Evolutionary conservation across 2,888 invertebrate species (phyloP).

Genomic region (Axea sp.): DNA sequence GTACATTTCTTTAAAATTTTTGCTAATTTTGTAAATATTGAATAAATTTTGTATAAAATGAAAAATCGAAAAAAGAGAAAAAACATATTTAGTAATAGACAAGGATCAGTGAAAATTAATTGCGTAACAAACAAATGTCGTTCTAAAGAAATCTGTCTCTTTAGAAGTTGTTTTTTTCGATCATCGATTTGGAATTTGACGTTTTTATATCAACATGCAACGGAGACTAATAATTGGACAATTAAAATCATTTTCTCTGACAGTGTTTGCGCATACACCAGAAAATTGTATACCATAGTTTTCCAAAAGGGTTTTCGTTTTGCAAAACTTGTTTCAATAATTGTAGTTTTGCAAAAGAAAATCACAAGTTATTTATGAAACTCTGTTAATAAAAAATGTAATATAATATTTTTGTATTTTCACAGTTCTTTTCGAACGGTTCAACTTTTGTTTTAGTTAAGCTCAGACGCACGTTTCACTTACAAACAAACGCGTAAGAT

Average conservation of each 20-base stretch:
- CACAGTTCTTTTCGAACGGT: conserved; percentile 9
- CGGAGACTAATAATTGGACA: conserved; percentile 21
- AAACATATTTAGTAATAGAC: conserved; percentile 45
- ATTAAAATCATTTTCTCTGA: conserved; percentile 37
- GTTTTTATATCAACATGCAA: conserved; percentile 13
- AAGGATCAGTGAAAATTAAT: conserved; percentile 39
- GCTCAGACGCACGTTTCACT: conserved; percentile 1
- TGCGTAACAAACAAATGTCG: conserved; percentile 17
- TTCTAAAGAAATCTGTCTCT: conserved; percentile 21
- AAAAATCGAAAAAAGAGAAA: conserved; percentile 40
- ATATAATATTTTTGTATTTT: conserved; percentile 37
- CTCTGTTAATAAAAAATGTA: conserved; percentile 56
- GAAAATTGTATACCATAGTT: conserved; percentile 50
- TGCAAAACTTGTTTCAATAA: conserved; percentile 30
- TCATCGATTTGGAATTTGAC: conserved; percentile 28
- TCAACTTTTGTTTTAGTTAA: conserved; percentile 7
- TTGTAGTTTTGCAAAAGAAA: conserved; percentile 39
- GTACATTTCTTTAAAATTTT: conserved; percentile 56
- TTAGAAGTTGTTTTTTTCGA: conserved; percentile 22
- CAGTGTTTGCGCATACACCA: conserved; percentile 37
- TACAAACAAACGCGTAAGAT: too few species aligned
- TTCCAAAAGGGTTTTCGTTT: conserved; percentile 48
- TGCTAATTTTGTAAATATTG: conserved; percentile 62
- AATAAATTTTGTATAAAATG: conserved; percentile 59
- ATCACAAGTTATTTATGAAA: conserved; percentile 49